Base-by-base conservation (phyloP, 2,797 vertebrate genomes). In the Rhinichthys osculus region DNA sequence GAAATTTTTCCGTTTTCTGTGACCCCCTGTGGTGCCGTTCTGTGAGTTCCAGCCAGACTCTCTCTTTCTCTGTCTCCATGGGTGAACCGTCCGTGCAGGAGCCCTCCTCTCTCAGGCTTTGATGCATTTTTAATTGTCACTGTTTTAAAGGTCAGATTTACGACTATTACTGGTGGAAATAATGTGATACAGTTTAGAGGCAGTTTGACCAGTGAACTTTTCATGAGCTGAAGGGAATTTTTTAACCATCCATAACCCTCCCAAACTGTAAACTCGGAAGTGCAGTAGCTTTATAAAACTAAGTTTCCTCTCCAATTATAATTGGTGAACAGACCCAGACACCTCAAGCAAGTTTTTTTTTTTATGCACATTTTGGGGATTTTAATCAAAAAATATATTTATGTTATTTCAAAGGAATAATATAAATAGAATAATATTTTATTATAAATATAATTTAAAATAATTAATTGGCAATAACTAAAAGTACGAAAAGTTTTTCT, bases 231-330 rank as follows among this genome's bases (percentile, higher is more conserved):
- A 92, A 91, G 90, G 92, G 92, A 93, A 93, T 95, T 96, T 95
- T 96, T 92, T 93, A 91, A 91, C 94, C 92, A 95, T 95, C 93
- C 94, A 93, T 94, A 94, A 88, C 27, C 66, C 92, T 91, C 93
- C 93, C 93, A 90, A 90, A 88, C 92, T 90, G 93, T 96, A 94
- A 95, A 94, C 94, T 94, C 93, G 94, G 95, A 95, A 94, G 91
- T 90, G 92, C 92, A 93, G 90, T 80, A 87, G 93, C 92, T 93
- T 93, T 89, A 94, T 94, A 93, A 93, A 94, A 96, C 13, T 92
- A 93, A 94, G 95, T 91, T 90, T 90, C 91, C 88, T 93, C 94
- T 95, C 95, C 93, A 92, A 94, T 94, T 94, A 94, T 94, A 92
- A 91, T 93, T 93, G 94, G 66, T 47, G 50, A 42, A 86, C 2